These are phyloP conservation scores for Lasioglossum albipes DNA, from an alignment of 1,140 invertebrate species.

Conservation along the genomic window DNA sequence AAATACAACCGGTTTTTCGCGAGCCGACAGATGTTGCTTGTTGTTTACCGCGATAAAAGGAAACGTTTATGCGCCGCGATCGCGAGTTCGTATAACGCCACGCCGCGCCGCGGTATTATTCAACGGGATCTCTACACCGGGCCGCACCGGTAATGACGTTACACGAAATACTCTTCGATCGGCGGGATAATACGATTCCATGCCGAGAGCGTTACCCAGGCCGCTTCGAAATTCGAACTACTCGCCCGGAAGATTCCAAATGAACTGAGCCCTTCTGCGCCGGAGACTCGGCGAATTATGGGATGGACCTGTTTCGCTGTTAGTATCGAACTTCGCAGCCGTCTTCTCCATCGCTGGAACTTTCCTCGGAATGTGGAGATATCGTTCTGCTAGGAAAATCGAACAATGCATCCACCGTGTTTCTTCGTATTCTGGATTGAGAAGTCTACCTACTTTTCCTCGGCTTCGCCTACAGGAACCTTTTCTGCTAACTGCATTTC, in stretches of 20 bases:
- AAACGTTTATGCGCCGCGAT: background rate
- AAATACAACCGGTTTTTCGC: conserved; percentile 7
- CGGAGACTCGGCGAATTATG: background rate
- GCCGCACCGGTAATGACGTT: background rate
- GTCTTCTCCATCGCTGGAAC: background rate
- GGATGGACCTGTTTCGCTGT: background rate
- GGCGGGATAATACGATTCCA: conserved; percentile 7
- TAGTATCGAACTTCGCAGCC: background rate
- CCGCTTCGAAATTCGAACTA: background rate
- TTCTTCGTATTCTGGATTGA: background rate
- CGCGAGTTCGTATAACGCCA: background rate
- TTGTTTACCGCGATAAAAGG: conserved; percentile 17
- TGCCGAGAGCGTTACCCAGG: background rate
- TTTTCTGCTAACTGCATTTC: too few relatives aligned
- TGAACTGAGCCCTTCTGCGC: background rate
- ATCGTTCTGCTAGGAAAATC: background rate
- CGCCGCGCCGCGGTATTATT: background rate
- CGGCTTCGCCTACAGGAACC: too few relatives aligned
- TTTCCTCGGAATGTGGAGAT: background rate
- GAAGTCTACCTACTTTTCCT: too few relatives aligned
- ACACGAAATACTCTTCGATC: background rate
- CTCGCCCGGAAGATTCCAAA: conserved; percentile 2
- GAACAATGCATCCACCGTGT: background rate
- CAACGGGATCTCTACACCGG: background rate
- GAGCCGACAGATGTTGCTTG: conserved; percentile 8